Conservation (phyloP, 92 coral and sea anemone genomes). For the Hydrozoanthus gracilis region DNA sequence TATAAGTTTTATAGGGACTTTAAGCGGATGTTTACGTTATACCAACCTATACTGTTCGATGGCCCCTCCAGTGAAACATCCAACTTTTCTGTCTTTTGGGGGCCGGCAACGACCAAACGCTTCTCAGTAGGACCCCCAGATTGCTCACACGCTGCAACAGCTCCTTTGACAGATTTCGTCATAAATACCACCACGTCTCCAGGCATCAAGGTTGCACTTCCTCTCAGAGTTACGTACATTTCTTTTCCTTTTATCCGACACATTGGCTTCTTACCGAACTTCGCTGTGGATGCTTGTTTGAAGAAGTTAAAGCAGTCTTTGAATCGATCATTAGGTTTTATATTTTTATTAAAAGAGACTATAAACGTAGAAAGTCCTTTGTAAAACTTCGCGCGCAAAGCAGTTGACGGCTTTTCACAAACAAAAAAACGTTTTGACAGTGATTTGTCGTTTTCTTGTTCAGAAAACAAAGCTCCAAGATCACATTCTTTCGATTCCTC, state of each 20-base stretch:
- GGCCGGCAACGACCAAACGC: not conserved
- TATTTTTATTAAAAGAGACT: not conserved
- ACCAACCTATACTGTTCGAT: slow-evolving; percentile 12
- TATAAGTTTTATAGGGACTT: no score
- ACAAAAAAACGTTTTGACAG: not conserved
- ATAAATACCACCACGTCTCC: not conserved
- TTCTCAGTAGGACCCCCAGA: not conserved
- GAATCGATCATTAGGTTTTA: not conserved
- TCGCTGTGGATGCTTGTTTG: not conserved
- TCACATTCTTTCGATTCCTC: not conserved
- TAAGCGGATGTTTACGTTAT: not conserved
- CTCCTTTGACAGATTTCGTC: slow-evolving; percentile 1
- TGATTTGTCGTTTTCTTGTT: not conserved
- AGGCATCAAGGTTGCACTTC: not conserved
- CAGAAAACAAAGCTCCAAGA: slow-evolving; percentile 8
- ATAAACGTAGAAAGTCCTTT: not conserved
- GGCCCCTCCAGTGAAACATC: not conserved
- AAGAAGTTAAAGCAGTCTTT: not conserved
- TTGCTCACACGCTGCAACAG: not conserved
- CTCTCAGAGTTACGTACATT: not conserved
- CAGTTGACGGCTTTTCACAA: not conserved
- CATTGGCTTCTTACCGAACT: not conserved
- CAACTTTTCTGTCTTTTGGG: not conserved
- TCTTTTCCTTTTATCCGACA: not conserved
- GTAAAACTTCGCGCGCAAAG: not conserved